phyloP scores from a whole-genome alignment of 2,888 invertebrate genomes.

The Acronicta alni region DNA sequence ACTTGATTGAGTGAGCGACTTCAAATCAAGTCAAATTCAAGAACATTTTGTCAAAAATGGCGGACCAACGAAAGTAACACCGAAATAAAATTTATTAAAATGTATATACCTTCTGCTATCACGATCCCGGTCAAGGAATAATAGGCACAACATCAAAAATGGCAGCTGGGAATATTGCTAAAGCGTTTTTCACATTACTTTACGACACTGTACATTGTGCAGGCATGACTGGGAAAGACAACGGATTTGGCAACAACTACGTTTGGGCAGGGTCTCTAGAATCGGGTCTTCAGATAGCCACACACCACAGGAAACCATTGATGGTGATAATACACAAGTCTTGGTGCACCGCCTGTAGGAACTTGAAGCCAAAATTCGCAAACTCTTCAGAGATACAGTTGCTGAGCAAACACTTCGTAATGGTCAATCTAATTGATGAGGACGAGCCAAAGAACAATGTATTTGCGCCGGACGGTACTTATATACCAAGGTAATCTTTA shows the following conservation, averaged over 20 bases:
- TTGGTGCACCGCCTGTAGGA: constrained; percentile 91
- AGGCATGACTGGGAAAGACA: constrained; percentile 68
- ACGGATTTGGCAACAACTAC: constrained; percentile 82
- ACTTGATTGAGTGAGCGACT: constrained; percentile 31
- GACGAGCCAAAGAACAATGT: constrained; percentile 85
- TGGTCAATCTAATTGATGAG: constrained; percentile 91
- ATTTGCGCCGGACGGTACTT: constrained; percentile 91
- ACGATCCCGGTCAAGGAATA: constrained; percentile 37
- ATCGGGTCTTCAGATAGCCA: constrained; percentile 79
- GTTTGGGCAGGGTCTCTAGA: constrained; percentile 85
- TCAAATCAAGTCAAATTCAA: constrained; percentile 55
- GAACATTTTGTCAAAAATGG: constrained; percentile 66
- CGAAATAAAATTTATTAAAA: constrained; percentile 62
- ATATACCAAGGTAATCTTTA: constrained; percentile 88
- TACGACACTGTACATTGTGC: constrained; percentile 72
- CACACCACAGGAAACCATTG: constrained; percentile 87
- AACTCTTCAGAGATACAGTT: constrained; percentile 87
- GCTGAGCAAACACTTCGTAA: constrained; percentile 90
- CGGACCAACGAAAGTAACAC: constrained; percentile 52
- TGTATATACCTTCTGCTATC: constrained; percentile 61
- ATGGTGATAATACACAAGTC: constrained; percentile 92
- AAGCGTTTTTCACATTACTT: constrained; percentile 69
- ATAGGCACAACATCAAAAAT: constrained; percentile 59
- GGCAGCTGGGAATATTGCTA: constrained; percentile 73
- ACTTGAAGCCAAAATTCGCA: constrained; percentile 90